phyloP scores from a whole-genome alignment of 2,888 invertebrate species.

The Corythucha ciliata region DNA sequence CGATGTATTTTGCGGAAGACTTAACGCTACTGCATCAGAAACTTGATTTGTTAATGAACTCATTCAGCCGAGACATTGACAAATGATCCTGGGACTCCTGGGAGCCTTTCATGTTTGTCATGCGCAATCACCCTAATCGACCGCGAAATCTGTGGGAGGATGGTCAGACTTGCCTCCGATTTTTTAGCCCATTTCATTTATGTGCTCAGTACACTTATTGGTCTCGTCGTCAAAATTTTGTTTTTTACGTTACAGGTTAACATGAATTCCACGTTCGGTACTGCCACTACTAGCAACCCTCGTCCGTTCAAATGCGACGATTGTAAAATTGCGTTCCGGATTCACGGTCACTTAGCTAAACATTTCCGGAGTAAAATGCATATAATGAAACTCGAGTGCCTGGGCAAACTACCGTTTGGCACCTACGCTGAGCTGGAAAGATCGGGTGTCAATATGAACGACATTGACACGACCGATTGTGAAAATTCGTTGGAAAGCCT shows the following conservation, averaged over 20 bases:
- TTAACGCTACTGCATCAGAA: too few species aligned
- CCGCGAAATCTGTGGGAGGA: too few species aligned
- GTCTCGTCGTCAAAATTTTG: too few species aligned
- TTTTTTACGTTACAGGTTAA: conserved; percentile 47
- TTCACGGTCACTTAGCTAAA: conserved; percentile 93
- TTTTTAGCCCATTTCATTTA: neutral
- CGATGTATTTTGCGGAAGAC: too few species aligned
- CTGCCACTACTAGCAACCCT: conserved; percentile 78
- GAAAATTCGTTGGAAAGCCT: conserved; percentile 87
- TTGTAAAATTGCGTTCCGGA: conserved; percentile 91
- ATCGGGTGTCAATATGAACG: conserved; percentile 78
- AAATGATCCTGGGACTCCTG: too few species aligned
- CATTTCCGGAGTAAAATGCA: conserved; percentile 94
- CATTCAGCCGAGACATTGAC: too few species aligned
- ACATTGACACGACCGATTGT: conserved; percentile 93
- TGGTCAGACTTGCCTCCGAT: neutral
- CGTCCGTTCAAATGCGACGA: conserved; percentile 93
- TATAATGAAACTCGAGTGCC: conserved; percentile 84
- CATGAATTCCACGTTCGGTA: conserved; percentile 76
- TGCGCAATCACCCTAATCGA: too few species aligned
- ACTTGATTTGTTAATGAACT: too few species aligned
- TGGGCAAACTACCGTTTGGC: conserved; percentile 87
- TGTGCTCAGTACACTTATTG: too few species aligned
- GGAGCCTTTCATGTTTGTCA: too few species aligned
- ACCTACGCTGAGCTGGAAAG: conserved; percentile 90